Percentiles rank a stretch among this genome's conserved stretches.
Conservation (phyloP, 2,113 vertebrate genomes). For the Egretta garzetta region DNA sequence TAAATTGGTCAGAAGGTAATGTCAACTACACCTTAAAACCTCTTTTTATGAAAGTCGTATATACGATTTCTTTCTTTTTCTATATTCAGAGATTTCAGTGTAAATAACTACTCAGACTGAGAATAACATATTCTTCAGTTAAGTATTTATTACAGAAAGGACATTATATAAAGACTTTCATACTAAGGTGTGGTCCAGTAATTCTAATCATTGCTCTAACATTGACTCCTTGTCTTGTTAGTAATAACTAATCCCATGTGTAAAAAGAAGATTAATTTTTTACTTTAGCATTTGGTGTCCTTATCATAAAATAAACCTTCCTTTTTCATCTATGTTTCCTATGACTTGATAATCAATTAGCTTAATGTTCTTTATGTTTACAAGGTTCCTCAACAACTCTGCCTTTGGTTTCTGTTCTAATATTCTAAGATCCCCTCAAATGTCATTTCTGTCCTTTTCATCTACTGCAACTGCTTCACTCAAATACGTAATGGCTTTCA, state of each 20-base stretch:
- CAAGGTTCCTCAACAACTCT: not conserved
- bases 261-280: not conserved
- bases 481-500: not conserved
- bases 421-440: not conserved
- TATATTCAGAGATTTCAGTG: not conserved
- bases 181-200: not conserved
- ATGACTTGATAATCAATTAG: not conserved
- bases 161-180: not conserved
- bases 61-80: not conserved
- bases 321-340: not conserved
- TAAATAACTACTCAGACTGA: not conserved
- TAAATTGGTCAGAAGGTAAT: not conserved
- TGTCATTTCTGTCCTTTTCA: not conserved
- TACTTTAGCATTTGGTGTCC: not conserved
- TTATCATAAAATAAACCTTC: not conserved
- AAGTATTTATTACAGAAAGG: not conserved
- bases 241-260: not conserved
- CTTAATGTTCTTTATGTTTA: not conserved
- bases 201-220: not conserved
- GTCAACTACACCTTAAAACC: not conserved
- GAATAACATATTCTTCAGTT: not conserved
- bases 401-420: not conserved
- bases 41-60: not conserved
- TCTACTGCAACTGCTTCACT: not conserved
- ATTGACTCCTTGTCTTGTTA: not conserved